Conservation (phyloP, 2,888 invertebrate species). For the Saturnia japonica region DNA sequence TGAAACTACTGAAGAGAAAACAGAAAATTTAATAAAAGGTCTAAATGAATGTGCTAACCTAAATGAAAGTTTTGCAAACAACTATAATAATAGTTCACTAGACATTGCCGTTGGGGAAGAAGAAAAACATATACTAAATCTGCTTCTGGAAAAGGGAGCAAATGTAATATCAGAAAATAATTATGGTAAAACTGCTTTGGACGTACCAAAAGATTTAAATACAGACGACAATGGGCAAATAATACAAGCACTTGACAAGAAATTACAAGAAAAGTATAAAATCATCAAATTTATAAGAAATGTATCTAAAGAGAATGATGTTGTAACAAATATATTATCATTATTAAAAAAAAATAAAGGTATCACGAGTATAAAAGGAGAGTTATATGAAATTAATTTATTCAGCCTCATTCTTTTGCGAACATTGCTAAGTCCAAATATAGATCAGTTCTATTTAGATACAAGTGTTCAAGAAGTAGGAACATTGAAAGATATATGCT, state of each 20-base stretch:
- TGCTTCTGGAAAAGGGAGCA: conserved; percentile 9
- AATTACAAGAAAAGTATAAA: not conserved
- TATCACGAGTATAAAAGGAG: conserved; percentile 16
- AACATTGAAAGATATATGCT: conserved; percentile 22
- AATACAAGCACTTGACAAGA: not conserved
- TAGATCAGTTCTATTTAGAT: conserved; percentile 21
- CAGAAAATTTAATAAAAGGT: not conserved
- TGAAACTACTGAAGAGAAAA: conserved; percentile 11
- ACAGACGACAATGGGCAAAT: not conserved
- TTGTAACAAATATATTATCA: not conserved
- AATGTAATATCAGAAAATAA: not conserved
- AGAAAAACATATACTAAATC: conserved; percentile 4
- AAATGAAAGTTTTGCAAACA: conserved; percentile 9
- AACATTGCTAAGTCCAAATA: not conserved
- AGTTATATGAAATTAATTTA: conserved; percentile 22
- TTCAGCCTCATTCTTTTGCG: conserved; percentile 16
- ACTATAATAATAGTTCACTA: conserved; percentile 14
- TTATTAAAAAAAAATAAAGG: conserved; percentile 12
- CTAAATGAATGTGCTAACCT: conserved; percentile 16
- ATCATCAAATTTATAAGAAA: not conserved
- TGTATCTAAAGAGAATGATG: not conserved
- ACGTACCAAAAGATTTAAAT: not conserved
- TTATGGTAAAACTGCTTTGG: not conserved
- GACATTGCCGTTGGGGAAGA: conserved; percentile 15
- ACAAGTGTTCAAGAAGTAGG: conserved; percentile 19